Evolutionary conservation across 2,888 invertebrate genomes (phyloP), one percentile per base, ranked within the genome.

Genomic region (Habrosyne pyritoides): DNA sequence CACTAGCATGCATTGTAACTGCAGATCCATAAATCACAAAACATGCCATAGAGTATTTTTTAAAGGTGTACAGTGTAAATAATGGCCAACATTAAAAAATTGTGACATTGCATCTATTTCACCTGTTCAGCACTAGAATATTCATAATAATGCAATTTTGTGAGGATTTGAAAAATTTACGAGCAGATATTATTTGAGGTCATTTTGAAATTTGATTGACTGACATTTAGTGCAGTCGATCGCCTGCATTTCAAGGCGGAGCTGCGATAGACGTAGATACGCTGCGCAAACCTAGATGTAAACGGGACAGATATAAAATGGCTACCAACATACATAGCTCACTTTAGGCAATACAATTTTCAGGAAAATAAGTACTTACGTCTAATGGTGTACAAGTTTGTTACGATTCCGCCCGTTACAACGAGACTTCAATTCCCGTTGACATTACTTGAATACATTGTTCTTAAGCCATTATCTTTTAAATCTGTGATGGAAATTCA

Each of bases 391-490:
- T 18, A 18, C 42, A 42, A 42, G 14, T 42, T 42, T 18, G 42
- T 8, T 57, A 47, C 51, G 46, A 55, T 50, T 57, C 26, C 59
- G 53, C 61, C 18, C 18, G 42, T 5, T 42, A 18, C 42, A 68
- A 69, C 61, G 66, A 65, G 66, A 61, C 54, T 64, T 66, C 63
- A 77, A 69, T 75, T 71, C 66, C 64, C 68, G 66, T 71, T 60
- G 68, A 72, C 64, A 73, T 73, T 63, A 55, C 72, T 67, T n/a
- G 64, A 67, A 75, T 59, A 71, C 86, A 87, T 81, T 66, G 72
- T 83, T 67, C 66, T 69, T 67, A 62, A 56, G 66, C 64, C 61
- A 71, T 75, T 80, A 80, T 77, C 77, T 84, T 79, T 79, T 79
- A 66, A 76, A 83, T 73, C 77, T 69, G 59, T 78, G 75, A 71